A percentile compares a stretch with the other conserved stretches of the same genome.
Evolutionary conservation across 2,797 vertebrate genomes (phyloP).

Genomic region (Crenichthys baileyi): DNA sequence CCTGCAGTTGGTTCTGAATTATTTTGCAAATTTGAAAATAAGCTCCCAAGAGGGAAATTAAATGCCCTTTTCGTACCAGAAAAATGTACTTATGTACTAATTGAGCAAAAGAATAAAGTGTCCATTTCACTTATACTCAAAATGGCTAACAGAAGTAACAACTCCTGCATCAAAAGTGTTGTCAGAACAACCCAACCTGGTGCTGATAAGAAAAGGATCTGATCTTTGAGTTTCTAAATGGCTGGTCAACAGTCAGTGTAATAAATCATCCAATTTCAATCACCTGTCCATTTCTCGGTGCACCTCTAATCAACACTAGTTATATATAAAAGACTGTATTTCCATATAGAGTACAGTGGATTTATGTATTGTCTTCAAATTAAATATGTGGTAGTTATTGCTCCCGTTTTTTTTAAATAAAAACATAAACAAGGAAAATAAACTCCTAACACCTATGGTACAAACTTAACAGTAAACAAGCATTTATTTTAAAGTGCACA

Average conservation of each 20-base stretch:
- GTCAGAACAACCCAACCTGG: neutral
- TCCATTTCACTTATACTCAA: neutral
- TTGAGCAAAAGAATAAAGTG: neutral
- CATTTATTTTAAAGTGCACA: conserved; percentile 60
- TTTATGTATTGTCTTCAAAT: conserved; percentile 46
- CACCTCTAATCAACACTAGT: neutral
- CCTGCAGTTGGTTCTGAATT: neutral
- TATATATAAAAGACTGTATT: conserved; percentile 22
- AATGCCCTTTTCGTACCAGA: neutral
- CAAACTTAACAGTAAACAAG: conserved; percentile 14
- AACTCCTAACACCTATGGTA: neutral
- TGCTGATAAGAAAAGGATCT: neutral
- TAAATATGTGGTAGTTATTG: conserved; percentile 30
- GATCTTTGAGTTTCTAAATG: neutral
- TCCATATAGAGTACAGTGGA: conserved; percentile 15
- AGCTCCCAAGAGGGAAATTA: neutral
- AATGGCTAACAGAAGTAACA: neutral
- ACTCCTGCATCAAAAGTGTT: neutral
- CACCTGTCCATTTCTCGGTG: neutral
- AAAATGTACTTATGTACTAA: neutral
- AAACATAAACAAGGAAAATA: neutral
- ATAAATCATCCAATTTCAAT: neutral
- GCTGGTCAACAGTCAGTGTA: neutral
- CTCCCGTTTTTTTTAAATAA: neutral
- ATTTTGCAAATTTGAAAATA: neutral